These are phyloP conservation scores for Mormyrus lacerda DNA, from an alignment of 2,113 vertebrate genomes.

Conservation along the genomic window DNA sequence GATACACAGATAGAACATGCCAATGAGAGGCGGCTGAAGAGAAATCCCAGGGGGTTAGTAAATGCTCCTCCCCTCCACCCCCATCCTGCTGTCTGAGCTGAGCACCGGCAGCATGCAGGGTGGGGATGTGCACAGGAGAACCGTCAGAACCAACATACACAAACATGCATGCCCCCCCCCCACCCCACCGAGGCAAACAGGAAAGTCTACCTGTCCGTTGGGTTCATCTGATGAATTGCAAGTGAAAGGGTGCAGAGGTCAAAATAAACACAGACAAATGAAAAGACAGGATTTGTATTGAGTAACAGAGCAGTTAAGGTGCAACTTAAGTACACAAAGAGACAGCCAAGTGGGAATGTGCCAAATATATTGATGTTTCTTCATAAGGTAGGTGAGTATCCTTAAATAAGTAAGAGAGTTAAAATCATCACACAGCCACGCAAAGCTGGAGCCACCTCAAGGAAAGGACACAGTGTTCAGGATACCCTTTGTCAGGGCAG, in stretches of 20 bases:
- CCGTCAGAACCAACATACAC: background rate
- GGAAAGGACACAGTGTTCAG: background rate
- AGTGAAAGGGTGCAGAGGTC: background rate
- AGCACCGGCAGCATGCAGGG: background rate
- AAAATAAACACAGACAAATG: background rate
- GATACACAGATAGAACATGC: background rate
- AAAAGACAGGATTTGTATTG: background rate
- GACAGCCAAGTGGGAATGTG: background rate
- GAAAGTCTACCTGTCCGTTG: background rate
- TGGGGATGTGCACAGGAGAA: background rate
- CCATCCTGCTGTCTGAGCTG: background rate
- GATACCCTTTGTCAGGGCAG: background rate
- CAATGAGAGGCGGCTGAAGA: background rate
- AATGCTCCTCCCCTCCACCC: background rate
- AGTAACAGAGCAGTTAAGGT: background rate
- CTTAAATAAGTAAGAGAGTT: background rate
- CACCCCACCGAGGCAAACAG: background rate
- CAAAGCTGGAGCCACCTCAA: background rate
- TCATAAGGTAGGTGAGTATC: background rate
- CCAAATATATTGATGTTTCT: background rate
- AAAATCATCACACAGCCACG: background rate
- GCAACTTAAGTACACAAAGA: background rate
- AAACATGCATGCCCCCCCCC: background rate
- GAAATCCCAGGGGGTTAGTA: background rate
- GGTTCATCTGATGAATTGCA: background rate